phyloP scores from a whole-genome alignment of 2,113 vertebrate genomes.

The Labeo rohita region DNA sequence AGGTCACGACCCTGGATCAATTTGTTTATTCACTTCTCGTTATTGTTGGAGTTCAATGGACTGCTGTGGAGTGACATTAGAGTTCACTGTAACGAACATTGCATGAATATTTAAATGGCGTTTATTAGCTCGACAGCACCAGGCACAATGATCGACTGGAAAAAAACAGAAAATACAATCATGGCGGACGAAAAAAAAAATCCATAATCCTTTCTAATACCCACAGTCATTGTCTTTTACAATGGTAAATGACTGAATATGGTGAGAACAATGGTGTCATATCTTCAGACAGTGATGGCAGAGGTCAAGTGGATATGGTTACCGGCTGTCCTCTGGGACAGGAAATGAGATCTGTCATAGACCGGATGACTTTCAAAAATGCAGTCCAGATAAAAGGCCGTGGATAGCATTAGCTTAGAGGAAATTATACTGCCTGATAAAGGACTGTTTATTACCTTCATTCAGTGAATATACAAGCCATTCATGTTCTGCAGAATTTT shows the following conservation, averaged over 20 bases:
- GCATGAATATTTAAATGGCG: constrained; percentile 56
- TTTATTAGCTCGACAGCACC: constrained; percentile 40
- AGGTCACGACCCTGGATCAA: constrained; percentile 21
- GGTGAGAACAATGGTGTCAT: constrained; percentile 59
- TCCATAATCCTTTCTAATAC: constrained; percentile 52
- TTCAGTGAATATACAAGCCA: neutral
- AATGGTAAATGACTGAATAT: constrained; percentile 57
- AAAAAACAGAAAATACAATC: constrained; percentile 31
- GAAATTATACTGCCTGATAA: constrained; percentile 15
- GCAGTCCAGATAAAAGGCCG: constrained; percentile 26
- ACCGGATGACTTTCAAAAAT: constrained; percentile 53
- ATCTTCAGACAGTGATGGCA: constrained; percentile 45
- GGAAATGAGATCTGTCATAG: constrained; percentile 59
- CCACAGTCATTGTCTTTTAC: constrained; percentile 51
- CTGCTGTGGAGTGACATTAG: constrained; percentile 33
- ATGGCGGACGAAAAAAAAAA: constrained; percentile 36
- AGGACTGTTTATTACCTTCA: constrained; percentile 25
- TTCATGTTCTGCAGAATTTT: neutral
- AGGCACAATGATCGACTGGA: constrained; percentile 45
- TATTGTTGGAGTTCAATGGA: constrained; percentile 35
- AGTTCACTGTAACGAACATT: constrained; percentile 44
- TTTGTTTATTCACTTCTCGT: constrained; percentile 40
- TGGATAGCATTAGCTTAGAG: neutral
- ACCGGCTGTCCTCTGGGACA: constrained; percentile 55
- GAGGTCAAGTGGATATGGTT: constrained; percentile 53